A percentile compares a stretch with the other conserved stretches of the same genome.
These are phyloP conservation scores for Pissodes strobi DNA, from an alignment of 1,140 invertebrate species.

Conservation along the genomic window DNA sequence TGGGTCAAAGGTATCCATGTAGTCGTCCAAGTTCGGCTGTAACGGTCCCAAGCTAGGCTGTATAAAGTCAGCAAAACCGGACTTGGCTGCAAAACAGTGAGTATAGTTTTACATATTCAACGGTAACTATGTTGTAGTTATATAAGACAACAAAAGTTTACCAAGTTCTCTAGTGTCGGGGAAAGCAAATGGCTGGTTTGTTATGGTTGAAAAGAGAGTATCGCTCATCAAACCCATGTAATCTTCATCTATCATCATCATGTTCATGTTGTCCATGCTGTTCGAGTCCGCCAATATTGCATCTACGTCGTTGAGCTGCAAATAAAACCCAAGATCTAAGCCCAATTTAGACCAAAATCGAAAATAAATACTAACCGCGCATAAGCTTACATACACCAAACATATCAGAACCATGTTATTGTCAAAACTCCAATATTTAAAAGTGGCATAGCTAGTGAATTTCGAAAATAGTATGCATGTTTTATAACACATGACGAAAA, in stretches of 20 bases:
- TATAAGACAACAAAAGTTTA: slow-evolving; percentile 56
- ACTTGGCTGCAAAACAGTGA: slow-evolving; percentile 60
- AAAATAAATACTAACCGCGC: too few species aligned
- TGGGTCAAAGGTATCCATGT: slow-evolving; percentile 88
- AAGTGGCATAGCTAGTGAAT: too few species aligned
- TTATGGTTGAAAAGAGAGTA: slow-evolving; percentile 86
- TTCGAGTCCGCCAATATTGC: slow-evolving; percentile 74
- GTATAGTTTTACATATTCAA: slow-evolving; percentile 10
- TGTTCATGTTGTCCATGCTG: slow-evolving; percentile 67
- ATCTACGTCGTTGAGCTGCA: slow-evolving; percentile 78
- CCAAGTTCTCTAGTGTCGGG: slow-evolving; percentile 96
- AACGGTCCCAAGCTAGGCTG: slow-evolving; percentile 95
- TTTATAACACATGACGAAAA: too few species aligned
- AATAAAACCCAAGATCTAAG: too few species aligned
- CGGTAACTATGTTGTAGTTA: slow-evolving; percentile 1
- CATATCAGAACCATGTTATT: too few species aligned
- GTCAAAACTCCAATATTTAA: too few species aligned
- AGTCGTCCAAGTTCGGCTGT: slow-evolving; percentile 96
- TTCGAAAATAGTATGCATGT: too few species aligned
- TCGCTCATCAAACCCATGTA: slow-evolving; percentile 90
- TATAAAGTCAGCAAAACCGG: slow-evolving; percentile 90
- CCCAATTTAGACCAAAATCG: too few species aligned
- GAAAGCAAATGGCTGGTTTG: slow-evolving; percentile 92
- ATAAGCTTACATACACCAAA: too few species aligned
- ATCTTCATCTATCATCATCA: slow-evolving; percentile 88